Evolutionary conservation across 2,797 vertebrate genomes (phyloP).

Genomic region (Morelia viridis): DNA sequence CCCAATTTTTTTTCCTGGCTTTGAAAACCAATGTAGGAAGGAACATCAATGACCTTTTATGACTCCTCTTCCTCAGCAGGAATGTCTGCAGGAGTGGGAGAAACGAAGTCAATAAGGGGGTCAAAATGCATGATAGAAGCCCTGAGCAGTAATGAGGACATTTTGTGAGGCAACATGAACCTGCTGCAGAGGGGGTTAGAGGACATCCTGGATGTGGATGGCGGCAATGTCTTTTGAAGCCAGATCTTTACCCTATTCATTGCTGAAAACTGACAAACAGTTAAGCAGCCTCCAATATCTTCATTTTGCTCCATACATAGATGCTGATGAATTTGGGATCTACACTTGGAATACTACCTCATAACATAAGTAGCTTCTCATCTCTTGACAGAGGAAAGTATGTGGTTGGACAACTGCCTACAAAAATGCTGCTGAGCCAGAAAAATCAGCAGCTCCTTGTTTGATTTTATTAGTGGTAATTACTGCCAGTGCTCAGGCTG

Average conservation of each 20-base stretch:
- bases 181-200: neutral
- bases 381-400: constrained; percentile 2
- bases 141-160: neutral
- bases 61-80: neutral
- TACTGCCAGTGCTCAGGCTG: constrained; percentile 40
- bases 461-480: constrained; percentile 53
- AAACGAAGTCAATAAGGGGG: neutral
- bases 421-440: constrained; percentile 16
- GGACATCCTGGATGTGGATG: neutral
- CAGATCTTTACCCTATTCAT: neutral
- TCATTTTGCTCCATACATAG: constrained; percentile 18
- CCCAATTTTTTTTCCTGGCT: neutral
- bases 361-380: constrained; percentile 40
- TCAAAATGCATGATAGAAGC: neutral
- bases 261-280: constrained; percentile 3
- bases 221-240: neutral
- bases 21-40: neutral
- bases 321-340: constrained; percentile 39
- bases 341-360: constrained; percentile 41
- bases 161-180: neutral
- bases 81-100: neutral
- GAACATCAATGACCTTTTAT: neutral
- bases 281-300: neutral
- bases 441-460: constrained; percentile 40
- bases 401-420: neutral